These are phyloP conservation scores for Cheilosia vulpina DNA, from an alignment of 2,888 invertebrate genomes.

Conservation along the genomic window DNA sequence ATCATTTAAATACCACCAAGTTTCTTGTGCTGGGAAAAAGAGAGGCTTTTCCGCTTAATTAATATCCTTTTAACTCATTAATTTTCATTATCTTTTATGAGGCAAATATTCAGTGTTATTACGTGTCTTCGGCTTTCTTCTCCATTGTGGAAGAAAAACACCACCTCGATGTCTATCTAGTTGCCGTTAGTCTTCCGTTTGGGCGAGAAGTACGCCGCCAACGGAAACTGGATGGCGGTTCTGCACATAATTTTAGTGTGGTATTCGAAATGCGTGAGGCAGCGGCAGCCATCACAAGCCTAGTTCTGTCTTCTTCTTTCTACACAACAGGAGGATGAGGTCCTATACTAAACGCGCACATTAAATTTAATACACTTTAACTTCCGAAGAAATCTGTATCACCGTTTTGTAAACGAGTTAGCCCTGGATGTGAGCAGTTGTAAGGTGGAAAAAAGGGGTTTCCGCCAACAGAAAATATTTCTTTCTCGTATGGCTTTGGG, in stretches of 20 bases:
- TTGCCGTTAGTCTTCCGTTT: slow-evolving; percentile 27
- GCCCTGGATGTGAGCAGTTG: slow-evolving; percentile 13
- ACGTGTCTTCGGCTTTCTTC: slow-evolving; percentile 47
- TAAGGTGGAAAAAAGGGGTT: slow-evolving; percentile 38
- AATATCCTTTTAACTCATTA: slow-evolving; percentile 68
- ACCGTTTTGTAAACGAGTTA: slow-evolving; percentile 6
- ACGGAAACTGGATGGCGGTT: slow-evolving; percentile 49
- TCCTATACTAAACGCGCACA: slow-evolving; percentile 28
- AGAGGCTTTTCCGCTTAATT: slow-evolving; percentile 65
- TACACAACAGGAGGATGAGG: slow-evolving; percentile 26
- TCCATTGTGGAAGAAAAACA: not conserved
- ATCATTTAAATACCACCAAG: slow-evolving; percentile 18
- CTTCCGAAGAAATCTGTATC: slow-evolving; percentile 40
- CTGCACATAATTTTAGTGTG: slow-evolving; percentile 48
- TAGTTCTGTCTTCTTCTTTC: slow-evolving; percentile 16
- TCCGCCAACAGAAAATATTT: slow-evolving; percentile 29
- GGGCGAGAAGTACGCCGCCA: slow-evolving; percentile 38
- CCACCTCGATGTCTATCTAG: not conserved
- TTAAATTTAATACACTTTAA: slow-evolving; percentile 49
- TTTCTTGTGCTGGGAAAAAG: slow-evolving; percentile 26
- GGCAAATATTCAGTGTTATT: slow-evolving; percentile 62
- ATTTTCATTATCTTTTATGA: slow-evolving; percentile 65
- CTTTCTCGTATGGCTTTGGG: slow-evolving; percentile 36
- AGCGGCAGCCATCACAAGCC: slow-evolving; percentile 39
- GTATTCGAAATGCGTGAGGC: slow-evolving; percentile 53